Evolutionary conservation across 1,140 invertebrate species (phyloP), one percentile per base, ranked within the genome.

Genomic region (Whitmania pigra): DNA sequence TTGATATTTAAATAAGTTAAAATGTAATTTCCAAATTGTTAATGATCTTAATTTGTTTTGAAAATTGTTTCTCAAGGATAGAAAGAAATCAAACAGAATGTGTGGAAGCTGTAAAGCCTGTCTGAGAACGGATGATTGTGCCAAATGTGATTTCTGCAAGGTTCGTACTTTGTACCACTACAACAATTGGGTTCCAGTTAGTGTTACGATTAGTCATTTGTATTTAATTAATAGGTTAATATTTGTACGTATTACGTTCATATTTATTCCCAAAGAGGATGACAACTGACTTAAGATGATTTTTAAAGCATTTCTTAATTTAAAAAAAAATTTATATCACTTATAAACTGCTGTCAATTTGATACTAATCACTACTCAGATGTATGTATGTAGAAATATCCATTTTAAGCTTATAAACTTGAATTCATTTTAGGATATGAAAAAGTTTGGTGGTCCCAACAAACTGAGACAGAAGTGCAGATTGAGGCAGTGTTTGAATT

Each of bases 41-140:
- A 25, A 57, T 43, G 11, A 63, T 53, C 7, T 53, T 53, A 63
- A 18, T 11, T 60, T 57, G 29, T 25, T 13, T 20, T 67, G 7
- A 5, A 20, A 67, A 15, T 17, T 27, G 25, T 25, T 27, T 63
- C 27, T 57, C 27, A 53, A 22, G 53, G 36, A 43, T 22, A 76
- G 74, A 40, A 79, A 77, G 69, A 81, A 82, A 73, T 80, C 80
- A 15, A 75, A 79, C 22, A 75, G 82, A 49, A 86, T 88, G 69
- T 94, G 92, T 79, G 91, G 91, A 25, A 87, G 89, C 68, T 94
- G 92, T 79, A 86, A 87, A 22, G 90, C 90, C 1, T 94, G 92
- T 79, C 83, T 88, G 53, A 85, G 89, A 73, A 85, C 84, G 15
- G 87, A 91, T 77, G 90, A 94, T 79, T 95, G 93, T 85, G 91